Conservation (phyloP, 2,888 invertebrate genomes). For the Lamellibrachia columna region DNA sequence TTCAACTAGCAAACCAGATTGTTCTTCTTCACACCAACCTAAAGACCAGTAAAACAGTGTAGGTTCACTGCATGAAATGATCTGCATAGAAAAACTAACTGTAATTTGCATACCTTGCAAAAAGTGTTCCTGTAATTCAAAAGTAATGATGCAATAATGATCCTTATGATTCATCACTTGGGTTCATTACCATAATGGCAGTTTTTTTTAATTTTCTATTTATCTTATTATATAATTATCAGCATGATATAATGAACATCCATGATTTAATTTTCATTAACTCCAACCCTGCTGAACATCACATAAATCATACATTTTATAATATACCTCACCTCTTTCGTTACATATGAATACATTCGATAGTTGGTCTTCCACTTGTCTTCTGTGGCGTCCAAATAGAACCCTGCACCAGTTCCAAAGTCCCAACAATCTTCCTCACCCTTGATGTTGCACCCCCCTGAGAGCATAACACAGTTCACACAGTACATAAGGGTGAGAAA, state of each 20-base stretch:
- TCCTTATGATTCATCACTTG: neutral
- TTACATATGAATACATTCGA: conserved; percentile 94
- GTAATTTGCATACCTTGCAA: no score
- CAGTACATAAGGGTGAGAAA: neutral
- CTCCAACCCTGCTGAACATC: neutral
- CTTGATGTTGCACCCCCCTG: conserved; percentile 83
- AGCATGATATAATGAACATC: neutral
- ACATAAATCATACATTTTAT: neutral
- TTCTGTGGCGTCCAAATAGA: conserved; percentile 90
- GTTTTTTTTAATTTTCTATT: neutral
- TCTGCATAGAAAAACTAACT: neutral
- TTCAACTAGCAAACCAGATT: no score
- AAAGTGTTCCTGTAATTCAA: no score
- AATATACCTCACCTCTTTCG: conserved; percentile 72
- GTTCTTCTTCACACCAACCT: no score
- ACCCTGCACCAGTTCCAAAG: conserved; percentile 94
- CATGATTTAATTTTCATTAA: neutral
- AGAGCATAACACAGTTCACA: neutral
- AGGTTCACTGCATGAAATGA: neutral
- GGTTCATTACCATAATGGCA: neutral
- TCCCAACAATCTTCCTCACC: conserved; percentile 94
- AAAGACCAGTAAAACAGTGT: neutral
- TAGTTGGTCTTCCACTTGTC: conserved; percentile 94
- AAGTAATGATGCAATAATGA: neutral
- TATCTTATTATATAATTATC: neutral